Percentiles rank a stretch among this genome's conserved stretches.
Conservation (phyloP, 1,140 invertebrate species). For the Andricus grossulariae region DNA sequence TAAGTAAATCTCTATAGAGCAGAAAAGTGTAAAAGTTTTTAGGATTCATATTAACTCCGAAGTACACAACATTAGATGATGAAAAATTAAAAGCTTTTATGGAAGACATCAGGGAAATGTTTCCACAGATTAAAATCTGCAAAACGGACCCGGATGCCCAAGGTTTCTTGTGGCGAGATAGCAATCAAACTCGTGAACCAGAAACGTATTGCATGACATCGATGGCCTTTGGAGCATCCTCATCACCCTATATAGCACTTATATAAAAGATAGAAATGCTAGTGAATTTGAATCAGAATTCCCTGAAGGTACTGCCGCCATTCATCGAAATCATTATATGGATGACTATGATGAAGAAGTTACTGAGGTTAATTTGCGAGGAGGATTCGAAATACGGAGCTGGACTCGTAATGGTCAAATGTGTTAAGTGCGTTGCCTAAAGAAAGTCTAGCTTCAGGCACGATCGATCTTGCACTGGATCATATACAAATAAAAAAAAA, state of each 20-base stretch:
- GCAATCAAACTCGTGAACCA: no score
- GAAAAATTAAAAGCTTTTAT: conserved; percentile 48
- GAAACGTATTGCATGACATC: no score
- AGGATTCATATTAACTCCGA: no score
- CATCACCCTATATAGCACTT: conserved; percentile 15
- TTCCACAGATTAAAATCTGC: conserved; percentile 57
- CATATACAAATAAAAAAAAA: background rate
- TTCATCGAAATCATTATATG: conserved; percentile 35
- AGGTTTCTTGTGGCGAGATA: conserved; percentile 59
- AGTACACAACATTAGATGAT: conserved; percentile 53
- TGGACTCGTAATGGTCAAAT: background rate
- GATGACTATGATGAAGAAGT: conserved; percentile 42
- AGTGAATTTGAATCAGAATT: background rate
- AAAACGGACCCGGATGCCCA: conserved; percentile 53
- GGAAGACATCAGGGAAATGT: conserved; percentile 68
- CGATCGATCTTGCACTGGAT: background rate
- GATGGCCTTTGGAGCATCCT: no score
- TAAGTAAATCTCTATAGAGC: no score
- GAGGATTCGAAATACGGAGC: background rate
- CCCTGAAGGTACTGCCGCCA: background rate
- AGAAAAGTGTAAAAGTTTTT: no score
- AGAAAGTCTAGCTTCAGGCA: background rate
- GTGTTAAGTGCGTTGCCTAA: background rate
- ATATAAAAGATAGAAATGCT: conserved; percentile 36
- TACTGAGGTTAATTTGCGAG: conserved; percentile 1